Conservation (phyloP, 23 tunicate species). For the Ascidia mentula region DNA sequence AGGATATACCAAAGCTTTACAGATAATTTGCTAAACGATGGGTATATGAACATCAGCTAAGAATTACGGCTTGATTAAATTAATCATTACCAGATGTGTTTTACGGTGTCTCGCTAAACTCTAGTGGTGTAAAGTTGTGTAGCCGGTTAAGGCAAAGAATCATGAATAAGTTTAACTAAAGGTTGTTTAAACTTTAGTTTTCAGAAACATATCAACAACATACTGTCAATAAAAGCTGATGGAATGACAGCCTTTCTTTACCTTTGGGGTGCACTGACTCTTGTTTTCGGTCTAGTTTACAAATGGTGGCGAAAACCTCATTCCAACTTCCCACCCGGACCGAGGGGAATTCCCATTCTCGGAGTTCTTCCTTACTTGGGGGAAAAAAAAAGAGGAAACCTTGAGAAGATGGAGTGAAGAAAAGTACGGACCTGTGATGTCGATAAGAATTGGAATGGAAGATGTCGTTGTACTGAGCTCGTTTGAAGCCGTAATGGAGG, state of each 20-base stretch:
- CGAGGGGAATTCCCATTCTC: constrained; percentile 7
- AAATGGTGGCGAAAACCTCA: not conserved
- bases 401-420: not conserved
- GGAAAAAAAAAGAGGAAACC: not conserved
- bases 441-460: constrained; percentile 5
- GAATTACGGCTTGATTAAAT: too few relatives aligned
- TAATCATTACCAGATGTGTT: too few relatives aligned
- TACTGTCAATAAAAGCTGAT: not conserved
- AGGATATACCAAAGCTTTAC: too few relatives aligned
- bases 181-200: not conserved
- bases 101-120: too few relatives aligned
- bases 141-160: too few relatives aligned
- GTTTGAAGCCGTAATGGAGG: not conserved
- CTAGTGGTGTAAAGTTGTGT: too few relatives aligned
- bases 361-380: constrained; percentile 11
- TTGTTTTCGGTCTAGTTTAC: not conserved
- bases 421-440: constrained; percentile 8
- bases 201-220: too few relatives aligned
- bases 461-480: not conserved
- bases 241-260: not conserved
- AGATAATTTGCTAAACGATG: too few relatives aligned
- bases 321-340: constrained; percentile 3
- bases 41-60: too few relatives aligned
- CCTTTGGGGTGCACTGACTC: not conserved
- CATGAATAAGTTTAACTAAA: too few relatives aligned